These are phyloP conservation scores for Ctenosaura bakeri DNA, from an alignment of 2,797 vertebrate species.

Conservation along the genomic window DNA sequence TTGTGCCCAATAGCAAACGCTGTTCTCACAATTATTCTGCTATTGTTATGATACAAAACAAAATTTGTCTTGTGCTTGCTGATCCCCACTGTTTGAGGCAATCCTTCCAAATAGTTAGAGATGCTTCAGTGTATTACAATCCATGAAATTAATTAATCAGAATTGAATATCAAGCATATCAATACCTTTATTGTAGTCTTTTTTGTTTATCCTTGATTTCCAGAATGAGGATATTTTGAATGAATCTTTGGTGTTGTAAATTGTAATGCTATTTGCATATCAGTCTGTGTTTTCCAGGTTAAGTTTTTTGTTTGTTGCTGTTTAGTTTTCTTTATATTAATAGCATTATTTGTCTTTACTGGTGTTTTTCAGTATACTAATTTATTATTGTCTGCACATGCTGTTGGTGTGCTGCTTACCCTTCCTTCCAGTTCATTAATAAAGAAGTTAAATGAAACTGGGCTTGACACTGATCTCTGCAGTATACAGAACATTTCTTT, in stretches of 20 bases:
- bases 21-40: background rate
- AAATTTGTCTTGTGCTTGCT: background rate
- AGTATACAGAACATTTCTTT: conserved; percentile 18
- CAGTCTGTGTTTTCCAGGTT: conserved; percentile 6
- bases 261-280: background rate
- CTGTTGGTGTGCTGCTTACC: conserved; percentile 2
- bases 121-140: background rate
- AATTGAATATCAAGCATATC: background rate
- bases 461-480: conserved; percentile 19
- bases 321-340: conserved; percentile 30
- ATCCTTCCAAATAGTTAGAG: background rate
- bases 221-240: background rate
- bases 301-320: conserved; percentile 28
- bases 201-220: background rate
- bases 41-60: background rate
- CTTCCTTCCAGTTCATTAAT: conserved; percentile 36
- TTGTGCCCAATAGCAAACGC: background rate
- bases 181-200: background rate
- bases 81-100: no score
- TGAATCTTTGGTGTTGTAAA: background rate
- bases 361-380: conserved; percentile 22
- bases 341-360: conserved; percentile 44
- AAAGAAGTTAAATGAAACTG: conserved; percentile 38
- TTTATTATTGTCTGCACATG: conserved; percentile 25
- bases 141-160: background rate